phyloP scores from a whole-genome alignment of 2,113 vertebrate genomes.

The Hassar affinis region DNA sequence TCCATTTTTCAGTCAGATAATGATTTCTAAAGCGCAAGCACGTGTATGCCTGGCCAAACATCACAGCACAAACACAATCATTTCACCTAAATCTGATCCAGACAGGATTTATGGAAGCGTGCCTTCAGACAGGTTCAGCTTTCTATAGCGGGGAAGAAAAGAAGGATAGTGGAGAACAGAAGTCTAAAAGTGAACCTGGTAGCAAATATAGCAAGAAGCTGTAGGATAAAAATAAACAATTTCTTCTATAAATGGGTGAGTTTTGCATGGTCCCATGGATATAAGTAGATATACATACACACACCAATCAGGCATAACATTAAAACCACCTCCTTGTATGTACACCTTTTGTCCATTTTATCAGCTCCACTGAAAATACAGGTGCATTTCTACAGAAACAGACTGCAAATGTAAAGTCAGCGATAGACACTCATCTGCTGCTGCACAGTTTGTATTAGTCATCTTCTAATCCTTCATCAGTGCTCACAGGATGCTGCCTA shows the following conservation, averaged over 20 bases:
- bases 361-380: too few species aligned
- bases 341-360: too few species aligned
- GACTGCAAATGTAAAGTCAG: too few species aligned
- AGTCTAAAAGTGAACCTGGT: not conserved
- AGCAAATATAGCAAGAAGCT: not conserved
- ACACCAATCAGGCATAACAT: too few species aligned
- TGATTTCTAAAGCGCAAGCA: constrained; percentile 52
- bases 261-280: not conserved
- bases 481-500: too few species aligned
- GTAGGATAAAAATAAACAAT: not conserved
- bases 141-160: not conserved
- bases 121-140: not conserved
- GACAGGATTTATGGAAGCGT: constrained; percentile 43
- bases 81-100: constrained; percentile 26
- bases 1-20: constrained; percentile 56
- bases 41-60: constrained; percentile 32
- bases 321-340: too few species aligned
- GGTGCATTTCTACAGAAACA: too few species aligned
- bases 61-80: constrained; percentile 28
- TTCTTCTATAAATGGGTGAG: not conserved
- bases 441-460: too few species aligned
- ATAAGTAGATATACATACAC: too few species aligned
- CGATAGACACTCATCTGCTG: too few species aligned
- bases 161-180: not conserved
- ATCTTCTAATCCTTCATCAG: too few species aligned